These are phyloP conservation scores for Atta colombica DNA, from an alignment of 1,140 invertebrate species.

Conservation along the genomic window DNA sequence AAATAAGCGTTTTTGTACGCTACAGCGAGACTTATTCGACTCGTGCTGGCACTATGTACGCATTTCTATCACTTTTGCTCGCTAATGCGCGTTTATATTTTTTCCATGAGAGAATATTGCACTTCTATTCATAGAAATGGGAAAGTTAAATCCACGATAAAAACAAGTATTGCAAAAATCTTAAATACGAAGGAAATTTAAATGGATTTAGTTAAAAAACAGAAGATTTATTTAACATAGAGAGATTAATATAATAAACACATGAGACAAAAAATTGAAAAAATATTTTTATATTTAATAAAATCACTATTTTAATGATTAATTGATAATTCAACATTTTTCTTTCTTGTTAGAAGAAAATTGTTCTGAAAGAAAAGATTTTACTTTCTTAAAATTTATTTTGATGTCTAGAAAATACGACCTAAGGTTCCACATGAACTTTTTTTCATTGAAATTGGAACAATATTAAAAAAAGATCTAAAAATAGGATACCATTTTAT, in stretches of 20 bases:
- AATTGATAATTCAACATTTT: not conserved
- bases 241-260: not conserved
- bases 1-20: constrained; percentile 61
- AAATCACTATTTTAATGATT: not conserved
- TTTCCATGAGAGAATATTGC: not conserved
- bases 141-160: not conserved
- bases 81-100: not conserved
- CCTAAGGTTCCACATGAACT: not conserved
- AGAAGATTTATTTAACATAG: not conserved
- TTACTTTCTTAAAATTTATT: not conserved
- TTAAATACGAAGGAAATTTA: not conserved
- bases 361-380: no score
- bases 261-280: not conserved
- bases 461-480: not conserved
- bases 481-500: not conserved
- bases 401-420: not conserved
- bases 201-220: not conserved
- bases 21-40: constrained; percentile 15
- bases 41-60: not conserved
- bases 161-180: not conserved
- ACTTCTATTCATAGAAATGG: not conserved
- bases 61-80: not conserved
- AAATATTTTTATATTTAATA: not conserved
- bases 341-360: not conserved
- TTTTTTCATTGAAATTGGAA: no score